Evolutionary conservation across 2,113 vertebrate genomes (phyloP).

Genomic region (Monarcha castaneiventris): DNA sequence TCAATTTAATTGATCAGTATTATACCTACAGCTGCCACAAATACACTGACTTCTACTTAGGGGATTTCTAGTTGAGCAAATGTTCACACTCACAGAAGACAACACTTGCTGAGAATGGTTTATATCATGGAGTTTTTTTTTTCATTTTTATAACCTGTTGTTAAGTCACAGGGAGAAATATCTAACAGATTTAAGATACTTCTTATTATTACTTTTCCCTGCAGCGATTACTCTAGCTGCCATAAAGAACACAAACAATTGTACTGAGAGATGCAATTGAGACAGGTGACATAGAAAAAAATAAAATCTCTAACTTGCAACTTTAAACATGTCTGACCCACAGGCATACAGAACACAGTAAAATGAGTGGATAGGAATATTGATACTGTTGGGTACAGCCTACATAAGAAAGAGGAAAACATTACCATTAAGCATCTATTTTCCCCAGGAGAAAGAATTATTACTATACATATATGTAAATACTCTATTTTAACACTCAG

Average conservation of each 20-base stretch:
- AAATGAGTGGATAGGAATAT: background rate
- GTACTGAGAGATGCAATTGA: background rate
- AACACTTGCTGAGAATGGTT: background rate
- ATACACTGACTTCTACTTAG: background rate
- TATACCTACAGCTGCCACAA: background rate
- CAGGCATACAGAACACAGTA: background rate
- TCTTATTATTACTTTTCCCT: background rate
- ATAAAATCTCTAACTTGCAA: background rate
- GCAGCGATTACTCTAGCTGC: background rate
- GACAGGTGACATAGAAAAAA: background rate
- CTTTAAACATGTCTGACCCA: background rate
- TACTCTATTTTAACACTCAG: background rate
- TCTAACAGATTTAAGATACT: background rate
- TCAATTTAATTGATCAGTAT: background rate
- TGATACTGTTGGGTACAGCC: background rate
- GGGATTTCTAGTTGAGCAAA: background rate
- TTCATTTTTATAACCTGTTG: background rate
- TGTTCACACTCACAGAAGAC: background rate
- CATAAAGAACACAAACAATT: background rate
- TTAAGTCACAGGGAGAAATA: background rate
- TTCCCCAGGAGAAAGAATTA: background rate
- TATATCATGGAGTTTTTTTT: background rate
- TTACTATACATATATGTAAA: background rate
- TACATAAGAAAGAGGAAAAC: background rate
- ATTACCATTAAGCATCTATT: background rate